Conservation (phyloP, 1,140 invertebrate species). For the Camponotus pennsylvanicus region DNA sequence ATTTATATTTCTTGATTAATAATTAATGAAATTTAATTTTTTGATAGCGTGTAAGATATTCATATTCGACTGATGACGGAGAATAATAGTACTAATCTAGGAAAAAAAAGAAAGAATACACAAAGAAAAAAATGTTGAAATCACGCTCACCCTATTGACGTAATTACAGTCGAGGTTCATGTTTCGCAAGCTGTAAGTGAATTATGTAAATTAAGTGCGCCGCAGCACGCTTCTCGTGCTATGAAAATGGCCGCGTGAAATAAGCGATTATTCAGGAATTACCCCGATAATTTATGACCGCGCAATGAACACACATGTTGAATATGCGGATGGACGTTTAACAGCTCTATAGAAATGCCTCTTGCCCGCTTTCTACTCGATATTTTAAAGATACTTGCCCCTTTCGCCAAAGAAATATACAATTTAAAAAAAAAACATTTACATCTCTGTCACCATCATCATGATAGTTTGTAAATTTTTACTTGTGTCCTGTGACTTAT, state of each 20-base stretch:
- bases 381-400: neutral
- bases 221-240: slow-evolving; percentile 28
- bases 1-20: neutral
- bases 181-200: slow-evolving; percentile 55
- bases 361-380: slow-evolving; percentile 2
- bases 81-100: neutral
- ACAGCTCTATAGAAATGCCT: slow-evolving; percentile 31
- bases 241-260: slow-evolving; percentile 58
- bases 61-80: neutral
- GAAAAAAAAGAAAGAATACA: slow-evolving; percentile 15
- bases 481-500: neutral
- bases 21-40: neutral
- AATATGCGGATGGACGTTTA: slow-evolving; percentile 47
- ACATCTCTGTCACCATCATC: too few species aligned
- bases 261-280: slow-evolving; percentile 63
- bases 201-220: slow-evolving; percentile 61
- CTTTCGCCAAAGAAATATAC: slow-evolving; percentile 6
- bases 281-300: slow-evolving; percentile 53
- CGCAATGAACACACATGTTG: slow-evolving; percentile 48
- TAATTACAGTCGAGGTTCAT: slow-evolving; percentile 46
- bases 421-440: neutral
- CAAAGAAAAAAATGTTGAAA: slow-evolving; percentile 15
- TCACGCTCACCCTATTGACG: slow-evolving; percentile 14
- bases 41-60: neutral
- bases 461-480: neutral